A percentile compares a stretch with the other conserved stretches of the same genome.
phyloP scores from a whole-genome alignment of 2,113 vertebrate species.

The Alligator mississippiensis region DNA sequence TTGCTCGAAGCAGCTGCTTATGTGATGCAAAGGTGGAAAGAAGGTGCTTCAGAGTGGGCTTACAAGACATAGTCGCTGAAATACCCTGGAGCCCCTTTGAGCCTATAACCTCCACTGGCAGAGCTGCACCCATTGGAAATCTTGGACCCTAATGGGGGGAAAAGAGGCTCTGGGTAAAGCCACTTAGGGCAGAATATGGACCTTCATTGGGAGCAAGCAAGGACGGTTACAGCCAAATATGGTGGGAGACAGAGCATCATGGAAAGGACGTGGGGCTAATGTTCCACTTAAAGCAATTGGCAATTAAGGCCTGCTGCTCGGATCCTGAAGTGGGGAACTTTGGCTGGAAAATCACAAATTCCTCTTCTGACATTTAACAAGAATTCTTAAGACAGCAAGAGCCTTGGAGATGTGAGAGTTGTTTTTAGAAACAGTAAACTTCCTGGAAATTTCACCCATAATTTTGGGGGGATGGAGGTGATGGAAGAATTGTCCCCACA shows the following conservation, averaged over 20 bases:
- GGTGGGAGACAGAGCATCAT: neutral
- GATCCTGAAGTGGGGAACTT: neutral
- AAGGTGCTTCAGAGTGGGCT: neutral
- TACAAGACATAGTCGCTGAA: neutral
- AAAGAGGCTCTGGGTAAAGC: neutral
- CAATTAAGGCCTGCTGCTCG: neutral
- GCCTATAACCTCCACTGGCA: neutral
- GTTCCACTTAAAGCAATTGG: neutral
- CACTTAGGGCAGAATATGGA: neutral
- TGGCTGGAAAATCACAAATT: neutral
- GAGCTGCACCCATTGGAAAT: neutral
- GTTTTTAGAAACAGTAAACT: neutral
- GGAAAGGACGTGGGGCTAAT: neutral
- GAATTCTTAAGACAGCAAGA: neutral
- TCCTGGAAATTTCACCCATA: neutral
- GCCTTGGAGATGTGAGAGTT: neutral
- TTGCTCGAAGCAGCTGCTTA: neutral
- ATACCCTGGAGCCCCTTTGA: neutral
- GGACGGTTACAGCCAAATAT: neutral
- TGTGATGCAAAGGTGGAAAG: rapidly evolving
- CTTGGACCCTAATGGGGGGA: neutral
- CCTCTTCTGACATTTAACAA: neutral
- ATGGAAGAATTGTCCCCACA: neutral
- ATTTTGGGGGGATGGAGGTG: neutral
- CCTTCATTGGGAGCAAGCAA: neutral